phyloP scores from a whole-genome alignment of 2,797 vertebrate genomes.

The Coilia nasus region DNA sequence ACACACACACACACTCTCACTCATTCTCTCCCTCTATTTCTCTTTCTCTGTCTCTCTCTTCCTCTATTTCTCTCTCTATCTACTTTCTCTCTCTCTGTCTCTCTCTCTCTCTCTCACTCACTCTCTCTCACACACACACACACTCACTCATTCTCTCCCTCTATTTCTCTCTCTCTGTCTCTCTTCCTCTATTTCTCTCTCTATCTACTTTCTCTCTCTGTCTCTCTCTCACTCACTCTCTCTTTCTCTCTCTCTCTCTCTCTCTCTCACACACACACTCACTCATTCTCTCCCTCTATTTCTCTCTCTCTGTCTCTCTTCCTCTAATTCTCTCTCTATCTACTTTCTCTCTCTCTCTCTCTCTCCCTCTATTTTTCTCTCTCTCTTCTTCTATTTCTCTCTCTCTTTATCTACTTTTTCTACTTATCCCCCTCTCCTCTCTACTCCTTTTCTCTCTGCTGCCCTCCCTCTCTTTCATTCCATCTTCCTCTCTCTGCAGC shows the following conservation, averaged over 20 bases:
- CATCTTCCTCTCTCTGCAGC: neutral
- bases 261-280: too few relatives aligned
- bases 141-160: too few relatives aligned
- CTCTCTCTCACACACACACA: too few relatives aligned
- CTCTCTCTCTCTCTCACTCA: too few relatives aligned
- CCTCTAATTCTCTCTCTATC: slow-evolving; percentile 9
- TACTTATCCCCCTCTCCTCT: neutral
- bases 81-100: too few relatives aligned
- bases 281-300: neutral
- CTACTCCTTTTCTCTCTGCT: neutral
- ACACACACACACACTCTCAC: neutral
- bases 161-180: too few relatives aligned
- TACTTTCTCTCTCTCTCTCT: neutral
- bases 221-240: too few relatives aligned
- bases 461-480: neutral
- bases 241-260: too few relatives aligned
- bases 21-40: neutral
- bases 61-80: slow-evolving; percentile 44
- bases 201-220: neutral
- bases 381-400: slow-evolving; percentile 43
- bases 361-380: neutral
- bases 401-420: slow-evolving; percentile 42
- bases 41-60: neutral
- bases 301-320: neutral
- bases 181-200: too few relatives aligned